Evolutionary conservation across 2,113 vertebrate species (phyloP).

Genomic region (Vulpes vulpes): DNA sequence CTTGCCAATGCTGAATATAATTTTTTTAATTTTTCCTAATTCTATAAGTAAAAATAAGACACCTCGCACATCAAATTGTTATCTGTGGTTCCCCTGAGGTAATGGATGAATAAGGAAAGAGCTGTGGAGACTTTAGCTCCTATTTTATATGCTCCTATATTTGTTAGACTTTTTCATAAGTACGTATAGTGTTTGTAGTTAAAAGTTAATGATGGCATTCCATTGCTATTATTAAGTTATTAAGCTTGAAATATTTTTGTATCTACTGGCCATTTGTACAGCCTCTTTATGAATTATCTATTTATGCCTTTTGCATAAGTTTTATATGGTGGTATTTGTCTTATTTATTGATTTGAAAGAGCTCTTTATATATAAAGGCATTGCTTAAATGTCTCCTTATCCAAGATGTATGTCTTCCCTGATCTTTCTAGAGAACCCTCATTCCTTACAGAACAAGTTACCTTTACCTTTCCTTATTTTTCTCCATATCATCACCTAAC

Average conservation of each 20-base stretch:
- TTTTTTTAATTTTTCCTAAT: slow-evolving; percentile 13
- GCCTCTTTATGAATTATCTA: slow-evolving; percentile 14
- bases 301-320: slow-evolving; percentile 6
- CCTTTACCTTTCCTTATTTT: slow-evolving; percentile 46
- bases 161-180: slow-evolving; percentile 59
- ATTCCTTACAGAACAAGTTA: not conserved
- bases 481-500: not conserved
- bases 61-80: slow-evolving; percentile 42
- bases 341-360: slow-evolving; percentile 40
- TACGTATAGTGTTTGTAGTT: not conserved
- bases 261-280: not conserved
- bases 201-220: slow-evolving; percentile 56
- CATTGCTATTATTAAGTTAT: slow-evolving; percentile 34
- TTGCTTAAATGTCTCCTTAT: slow-evolving; percentile 51
- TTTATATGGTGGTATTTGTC: slow-evolving; percentile 1
- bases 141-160: slow-evolving; percentile 28
- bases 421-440: not conserved
- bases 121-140: not conserved
- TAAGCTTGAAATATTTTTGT: slow-evolving; percentile 49
- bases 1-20: not conserved
- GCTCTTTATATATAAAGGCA: not conserved
- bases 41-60: slow-evolving; percentile 42
- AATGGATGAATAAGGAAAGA: not conserved
- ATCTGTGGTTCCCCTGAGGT: not conserved
- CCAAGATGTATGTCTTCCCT: not conserved